Evolutionary conservation across 1,140 invertebrate genomes (phyloP).

Genomic region (Plutomurus gul): DNA sequence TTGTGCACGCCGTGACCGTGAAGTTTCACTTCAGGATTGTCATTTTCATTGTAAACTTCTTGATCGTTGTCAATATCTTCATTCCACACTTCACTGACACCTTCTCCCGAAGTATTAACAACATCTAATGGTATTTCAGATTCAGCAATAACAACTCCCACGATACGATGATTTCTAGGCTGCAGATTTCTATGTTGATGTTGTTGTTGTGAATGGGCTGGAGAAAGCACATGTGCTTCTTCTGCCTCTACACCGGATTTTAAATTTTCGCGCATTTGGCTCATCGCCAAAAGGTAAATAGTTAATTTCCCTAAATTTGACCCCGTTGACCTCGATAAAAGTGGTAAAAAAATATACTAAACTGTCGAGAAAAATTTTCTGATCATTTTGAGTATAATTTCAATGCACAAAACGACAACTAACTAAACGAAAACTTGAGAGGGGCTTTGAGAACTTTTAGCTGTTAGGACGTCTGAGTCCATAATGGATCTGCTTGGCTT

Average conservation of each 20-base stretch:
- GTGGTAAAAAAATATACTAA: background rate
- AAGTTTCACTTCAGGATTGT: background rate
- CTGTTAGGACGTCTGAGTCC: conserved; percentile 34
- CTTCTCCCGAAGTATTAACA: conserved; percentile 25
- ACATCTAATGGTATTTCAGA: background rate
- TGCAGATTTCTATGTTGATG: conserved; percentile 4
- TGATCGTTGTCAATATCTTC: conserved; percentile 32
- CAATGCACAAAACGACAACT: background rate
- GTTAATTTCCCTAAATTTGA: background rate
- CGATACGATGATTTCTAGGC: background rate
- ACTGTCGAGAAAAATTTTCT: conserved; percentile 24
- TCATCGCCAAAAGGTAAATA: conserved; percentile 36
- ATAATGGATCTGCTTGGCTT: conserved; percentile 33
- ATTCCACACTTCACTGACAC: background rate
- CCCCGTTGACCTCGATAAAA: background rate
- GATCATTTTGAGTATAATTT: conserved; percentile 14
- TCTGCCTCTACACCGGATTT: conserved; percentile 36
- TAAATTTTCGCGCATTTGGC: conserved; percentile 48
- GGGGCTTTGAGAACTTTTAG: background rate
- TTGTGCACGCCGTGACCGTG: background rate
- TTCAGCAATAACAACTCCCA: background rate
- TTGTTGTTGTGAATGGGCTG: conserved; percentile 15
- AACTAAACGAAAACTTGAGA: background rate
- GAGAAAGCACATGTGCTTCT: conserved; percentile 26
- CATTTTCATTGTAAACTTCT: conserved; percentile 11